These are phyloP conservation scores for Drosophila virilis DNA, from an alignment of 1,140 invertebrate genomes.

Conservation along the genomic window DNA sequence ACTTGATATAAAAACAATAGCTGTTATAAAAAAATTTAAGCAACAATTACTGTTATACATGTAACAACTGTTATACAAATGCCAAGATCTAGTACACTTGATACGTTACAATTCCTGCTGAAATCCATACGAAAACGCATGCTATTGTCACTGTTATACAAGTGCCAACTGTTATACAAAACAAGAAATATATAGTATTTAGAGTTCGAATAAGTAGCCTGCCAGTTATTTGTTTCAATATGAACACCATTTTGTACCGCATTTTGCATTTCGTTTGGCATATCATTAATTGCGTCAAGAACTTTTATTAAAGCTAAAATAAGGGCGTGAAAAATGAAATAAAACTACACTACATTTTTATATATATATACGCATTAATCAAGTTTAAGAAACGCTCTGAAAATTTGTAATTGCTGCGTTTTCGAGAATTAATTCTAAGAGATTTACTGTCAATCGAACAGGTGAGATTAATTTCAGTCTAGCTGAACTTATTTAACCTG, in stretches of 20 bases:
- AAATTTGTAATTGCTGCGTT: too few species aligned
- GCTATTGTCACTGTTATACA: constrained; percentile 9
- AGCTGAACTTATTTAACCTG: too few species aligned
- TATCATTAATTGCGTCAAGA: neutral
- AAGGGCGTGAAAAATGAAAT: too few species aligned
- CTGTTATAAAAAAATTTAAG: neutral
- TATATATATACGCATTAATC: too few species aligned
- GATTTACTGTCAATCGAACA: too few species aligned
- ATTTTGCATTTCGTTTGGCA: constrained; percentile 6
- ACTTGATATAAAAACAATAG: neutral
- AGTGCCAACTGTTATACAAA: constrained; percentile 23
- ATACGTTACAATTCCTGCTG: neutral
- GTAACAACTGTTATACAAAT: constrained; percentile 12
- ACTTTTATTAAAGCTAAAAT: too few species aligned
- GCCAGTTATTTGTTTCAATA: constrained; percentile 41
- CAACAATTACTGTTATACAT: neutral
- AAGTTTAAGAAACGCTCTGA: too few species aligned
- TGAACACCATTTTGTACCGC: constrained; percentile 13
- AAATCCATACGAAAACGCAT: neutral
- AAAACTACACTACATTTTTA: too few species aligned
- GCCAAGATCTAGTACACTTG: neutral
- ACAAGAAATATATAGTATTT: constrained; percentile 7
- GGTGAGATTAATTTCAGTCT: too few species aligned
- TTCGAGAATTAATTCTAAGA: too few species aligned
- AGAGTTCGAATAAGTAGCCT: constrained; percentile 62